Conservation (phyloP, 1,140 invertebrate species). For the Ips nitidus region DNA sequence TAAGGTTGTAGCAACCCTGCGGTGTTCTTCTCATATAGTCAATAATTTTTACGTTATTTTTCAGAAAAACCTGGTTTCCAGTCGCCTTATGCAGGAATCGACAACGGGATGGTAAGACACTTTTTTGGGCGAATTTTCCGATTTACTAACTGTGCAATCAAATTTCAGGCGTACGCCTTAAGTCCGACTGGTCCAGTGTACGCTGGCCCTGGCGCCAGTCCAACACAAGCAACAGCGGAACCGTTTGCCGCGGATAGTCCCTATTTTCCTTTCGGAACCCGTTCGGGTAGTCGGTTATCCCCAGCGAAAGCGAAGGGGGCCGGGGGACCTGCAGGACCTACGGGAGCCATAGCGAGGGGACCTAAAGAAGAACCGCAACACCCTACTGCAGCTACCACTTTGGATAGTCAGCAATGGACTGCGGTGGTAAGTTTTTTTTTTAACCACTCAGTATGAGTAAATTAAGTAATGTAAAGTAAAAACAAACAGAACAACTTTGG, state of each 20-base stretch:
- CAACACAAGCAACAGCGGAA: slow-evolving; percentile 48
- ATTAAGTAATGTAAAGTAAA: no score
- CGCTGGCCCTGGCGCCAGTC: slow-evolving; percentile 49
- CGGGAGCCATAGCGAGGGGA: slow-evolving; percentile 35
- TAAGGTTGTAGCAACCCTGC: no score
- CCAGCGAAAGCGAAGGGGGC: slow-evolving; percentile 48
- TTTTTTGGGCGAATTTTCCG: neutral
- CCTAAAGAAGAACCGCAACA: slow-evolving; percentile 47
- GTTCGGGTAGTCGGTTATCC: slow-evolving; percentile 43
- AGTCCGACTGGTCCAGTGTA: slow-evolving; percentile 52
- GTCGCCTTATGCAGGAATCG: slow-evolving; percentile 77
- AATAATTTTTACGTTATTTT: slow-evolving; percentile 52
- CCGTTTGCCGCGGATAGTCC: slow-evolving; percentile 51
- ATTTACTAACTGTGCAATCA: neutral
- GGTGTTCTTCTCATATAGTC: neutral
- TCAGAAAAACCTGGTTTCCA: slow-evolving; percentile 79
- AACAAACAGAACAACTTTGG: no score
- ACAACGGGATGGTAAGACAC: slow-evolving; percentile 79
- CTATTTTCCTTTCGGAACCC: slow-evolving; percentile 51
- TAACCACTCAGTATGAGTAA: neutral
- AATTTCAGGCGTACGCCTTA: slow-evolving; percentile 50
- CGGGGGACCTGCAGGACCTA: slow-evolving; percentile 29
- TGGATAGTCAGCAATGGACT: slow-evolving; percentile 50
- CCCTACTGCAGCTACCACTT: slow-evolving; percentile 36
- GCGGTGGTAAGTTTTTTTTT: slow-evolving; percentile 48